Conservation (phyloP, 1,140 invertebrate species). For the Kradibia gibbosae region DNA sequence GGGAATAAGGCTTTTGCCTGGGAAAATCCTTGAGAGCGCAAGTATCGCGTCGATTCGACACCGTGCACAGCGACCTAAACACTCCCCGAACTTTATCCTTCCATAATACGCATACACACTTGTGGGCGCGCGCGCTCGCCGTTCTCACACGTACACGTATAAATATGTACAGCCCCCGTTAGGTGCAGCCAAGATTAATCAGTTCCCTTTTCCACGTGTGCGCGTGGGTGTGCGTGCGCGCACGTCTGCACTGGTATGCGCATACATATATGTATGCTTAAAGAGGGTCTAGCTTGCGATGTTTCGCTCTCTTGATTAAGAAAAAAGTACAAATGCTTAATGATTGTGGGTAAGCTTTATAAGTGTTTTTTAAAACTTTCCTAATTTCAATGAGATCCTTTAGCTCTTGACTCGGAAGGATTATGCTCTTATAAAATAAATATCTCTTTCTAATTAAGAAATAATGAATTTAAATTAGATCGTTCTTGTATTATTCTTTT, state of each 20-base stretch:
- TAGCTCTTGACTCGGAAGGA: neutral
- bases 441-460: neutral
- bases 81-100: neutral
- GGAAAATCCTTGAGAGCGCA: conserved; percentile 34
- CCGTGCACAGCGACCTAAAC: conserved; percentile 41
- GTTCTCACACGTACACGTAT: neutral
- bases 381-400: neutral
- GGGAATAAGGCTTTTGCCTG: conserved; percentile 41
- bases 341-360: neutral
- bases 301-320: neutral
- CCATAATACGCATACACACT: neutral
- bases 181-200: too few species aligned
- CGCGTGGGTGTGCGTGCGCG: neutral
- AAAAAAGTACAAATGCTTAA: conserved; percentile 1
- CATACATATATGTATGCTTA: neutral
- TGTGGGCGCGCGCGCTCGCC: neutral
- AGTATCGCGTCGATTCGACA: conserved; percentile 33
- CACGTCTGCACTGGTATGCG: neutral
- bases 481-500: neutral
- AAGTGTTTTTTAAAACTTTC: neutral
- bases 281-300: neutral
- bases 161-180: neutral
- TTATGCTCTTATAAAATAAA: neutral
- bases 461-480: neutral
- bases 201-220: neutral